Base-by-base conservation (phyloP, 2,888 invertebrate species). In the Zygothrica quintamaculata region DNA sequence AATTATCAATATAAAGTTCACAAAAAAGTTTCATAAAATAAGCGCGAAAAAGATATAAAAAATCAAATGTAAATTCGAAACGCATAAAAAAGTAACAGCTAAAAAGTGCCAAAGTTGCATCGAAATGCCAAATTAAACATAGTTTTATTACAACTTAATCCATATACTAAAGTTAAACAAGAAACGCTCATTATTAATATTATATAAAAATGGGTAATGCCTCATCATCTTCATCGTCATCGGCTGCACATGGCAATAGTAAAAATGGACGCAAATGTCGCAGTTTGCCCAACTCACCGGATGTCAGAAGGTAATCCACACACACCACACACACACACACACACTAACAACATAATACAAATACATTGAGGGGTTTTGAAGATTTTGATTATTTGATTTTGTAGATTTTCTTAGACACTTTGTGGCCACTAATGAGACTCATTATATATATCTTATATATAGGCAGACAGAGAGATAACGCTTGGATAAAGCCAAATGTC, bases 251-350 rank as follows among this genome's bases (percentile, higher is more conserved):
- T 56, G 74, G 79, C 64, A 78, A 60, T 42, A 59, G 79, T 42
- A 91, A 90, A 79, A 89, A 65, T 59, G 87, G 87, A 64, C 87
- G 91, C 33, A 91, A 91, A 86, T 90, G 91, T 75, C 90, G 95
- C 88, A 96, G 96, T 90, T 92, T 96, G 88, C 96, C 96, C 64
- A 96, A 95, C 73, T 96, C 96, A 55, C 95, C 95, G 82, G 94
- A 94, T 92, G 94, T 94, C 65, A 92, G 94, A 91, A 94, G 95
- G 95, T 95, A 44, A 22, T 9, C 40, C 8, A 34, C 8, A 29
- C 25, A 15, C 7, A 31, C 11, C 25, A 15, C 7, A 31, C 11
- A 48, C n/a, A 7, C 22, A 40, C 6, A 50, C 8, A 39, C 29
- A 13, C 11, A 16, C 36, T n/a, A n/a, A n/a, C n/a, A n/a, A 33